Percentiles rank a stretch among this genome's conserved stretches.
phyloP scores from a whole-genome alignment of 2,797 vertebrate genomes.

The Galago senegalensis region DNA sequence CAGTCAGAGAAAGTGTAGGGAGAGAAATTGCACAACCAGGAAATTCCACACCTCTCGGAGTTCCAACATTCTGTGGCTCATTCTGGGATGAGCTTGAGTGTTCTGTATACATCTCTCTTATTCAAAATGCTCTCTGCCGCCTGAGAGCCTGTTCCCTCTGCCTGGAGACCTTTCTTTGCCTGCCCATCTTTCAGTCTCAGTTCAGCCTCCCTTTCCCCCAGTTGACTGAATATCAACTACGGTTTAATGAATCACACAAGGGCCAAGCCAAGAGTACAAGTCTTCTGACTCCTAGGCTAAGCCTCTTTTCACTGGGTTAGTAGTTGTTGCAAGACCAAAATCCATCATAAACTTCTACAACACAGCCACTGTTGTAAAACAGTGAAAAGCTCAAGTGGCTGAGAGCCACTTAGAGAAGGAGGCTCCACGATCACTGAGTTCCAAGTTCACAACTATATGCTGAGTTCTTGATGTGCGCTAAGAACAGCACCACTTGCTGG shows the following conservation, averaged over 20 bases:
- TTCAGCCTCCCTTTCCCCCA: neutral
- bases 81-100: neutral
- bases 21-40: neutral
- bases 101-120: neutral
- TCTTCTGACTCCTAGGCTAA: neutral
- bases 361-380: neutral
- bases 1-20: neutral
- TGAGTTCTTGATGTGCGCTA: neutral
- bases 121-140: neutral
- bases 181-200: neutral
- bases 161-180: neutral
- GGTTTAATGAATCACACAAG: neutral
- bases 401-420: neutral
- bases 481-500: neutral
- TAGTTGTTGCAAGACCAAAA: neutral
- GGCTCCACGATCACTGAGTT: neutral
- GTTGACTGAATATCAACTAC: neutral
- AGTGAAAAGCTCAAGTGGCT: neutral
- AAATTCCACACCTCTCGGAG: neutral
- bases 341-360: neutral
- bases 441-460: neutral
- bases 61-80: neutral
- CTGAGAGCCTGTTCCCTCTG: neutral
- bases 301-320: neutral
- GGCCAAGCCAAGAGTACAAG: neutral